Conservation (phyloP, 1,140 invertebrate genomes). For the Babylonia areolata region DNA sequence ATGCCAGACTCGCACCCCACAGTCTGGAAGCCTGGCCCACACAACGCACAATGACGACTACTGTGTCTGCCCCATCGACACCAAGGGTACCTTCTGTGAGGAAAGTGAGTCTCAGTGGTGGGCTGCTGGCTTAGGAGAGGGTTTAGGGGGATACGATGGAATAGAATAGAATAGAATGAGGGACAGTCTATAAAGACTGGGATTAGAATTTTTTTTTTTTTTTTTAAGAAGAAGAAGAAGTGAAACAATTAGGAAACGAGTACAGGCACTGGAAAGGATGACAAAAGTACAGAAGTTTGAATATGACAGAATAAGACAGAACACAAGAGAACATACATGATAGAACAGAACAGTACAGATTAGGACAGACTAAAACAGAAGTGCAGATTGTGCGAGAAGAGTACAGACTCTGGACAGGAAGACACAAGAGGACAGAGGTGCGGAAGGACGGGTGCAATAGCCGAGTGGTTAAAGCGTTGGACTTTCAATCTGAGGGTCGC, state of each 20-base stretch:
- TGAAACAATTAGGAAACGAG: not conserved
- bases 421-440: too few relatives aligned
- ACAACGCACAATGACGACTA: slow-evolving; percentile 14
- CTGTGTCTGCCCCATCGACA: slow-evolving; percentile 22
- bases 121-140: not conserved
- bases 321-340: not conserved
- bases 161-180: not conserved
- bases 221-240: not conserved
- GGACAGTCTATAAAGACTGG: not conserved
- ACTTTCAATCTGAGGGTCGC: too few relatives aligned
- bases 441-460: too few relatives aligned
- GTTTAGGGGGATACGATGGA: not conserved
- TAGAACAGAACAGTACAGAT: too few relatives aligned
- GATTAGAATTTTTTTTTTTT: too few relatives aligned
- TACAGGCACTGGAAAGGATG: too few relatives aligned
- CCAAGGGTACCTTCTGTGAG: slow-evolving; percentile 19
- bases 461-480: too few relatives aligned
- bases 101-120: not conserved
- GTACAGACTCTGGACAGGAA: too few relatives aligned
- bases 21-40: not conserved
- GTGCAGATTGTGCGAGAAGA: too few relatives aligned
- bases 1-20: not conserved
- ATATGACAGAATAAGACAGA: not conserved
- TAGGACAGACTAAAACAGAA: too few relatives aligned
- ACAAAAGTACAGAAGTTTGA: not conserved